Conservation (phyloP, 2,113 vertebrate species). For the Eonycteris spelaea region DNA sequence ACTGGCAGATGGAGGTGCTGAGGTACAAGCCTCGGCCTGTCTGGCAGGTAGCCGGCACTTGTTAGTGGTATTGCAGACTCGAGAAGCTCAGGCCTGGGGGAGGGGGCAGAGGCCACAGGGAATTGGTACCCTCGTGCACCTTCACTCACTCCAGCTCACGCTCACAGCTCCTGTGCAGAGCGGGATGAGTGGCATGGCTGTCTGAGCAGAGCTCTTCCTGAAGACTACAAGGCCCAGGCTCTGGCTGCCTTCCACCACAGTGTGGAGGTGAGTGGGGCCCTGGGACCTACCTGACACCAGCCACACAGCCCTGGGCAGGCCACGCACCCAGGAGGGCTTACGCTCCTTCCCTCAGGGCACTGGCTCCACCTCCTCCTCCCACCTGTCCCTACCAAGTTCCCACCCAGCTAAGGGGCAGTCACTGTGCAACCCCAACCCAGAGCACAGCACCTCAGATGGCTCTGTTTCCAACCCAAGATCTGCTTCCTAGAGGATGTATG, state of each 20-base stretch:
- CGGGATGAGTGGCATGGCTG: conserved; percentile 96
- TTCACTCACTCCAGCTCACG: neutral
- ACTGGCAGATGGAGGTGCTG: neutral
- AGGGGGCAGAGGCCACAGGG: rapidly evolving
- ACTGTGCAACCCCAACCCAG: neutral
- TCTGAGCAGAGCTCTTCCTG: conserved; percentile 88
- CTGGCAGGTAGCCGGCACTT: neutral
- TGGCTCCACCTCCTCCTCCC: neutral
- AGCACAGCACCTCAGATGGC: neutral
- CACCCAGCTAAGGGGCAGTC: rapidly evolving
- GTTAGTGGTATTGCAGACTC: neutral
- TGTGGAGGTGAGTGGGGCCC: conserved; percentile 80
- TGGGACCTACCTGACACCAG: neutral
- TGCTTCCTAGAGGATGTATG: neutral
- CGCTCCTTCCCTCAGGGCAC: neutral
- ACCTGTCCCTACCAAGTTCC: neutral
- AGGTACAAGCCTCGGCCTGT: neutral
- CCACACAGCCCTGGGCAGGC: neutral
- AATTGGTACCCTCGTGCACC: neutral
- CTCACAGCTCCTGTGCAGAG: conserved; percentile 91
- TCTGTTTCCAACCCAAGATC: neutral
- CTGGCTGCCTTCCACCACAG: conserved; percentile 81
- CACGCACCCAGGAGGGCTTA: neutral
- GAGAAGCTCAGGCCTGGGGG: neutral
- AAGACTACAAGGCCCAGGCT: conserved; percentile 85